Conservation (phyloP, 2,888 invertebrate species). For the Osedax frankpressi region DNA sequence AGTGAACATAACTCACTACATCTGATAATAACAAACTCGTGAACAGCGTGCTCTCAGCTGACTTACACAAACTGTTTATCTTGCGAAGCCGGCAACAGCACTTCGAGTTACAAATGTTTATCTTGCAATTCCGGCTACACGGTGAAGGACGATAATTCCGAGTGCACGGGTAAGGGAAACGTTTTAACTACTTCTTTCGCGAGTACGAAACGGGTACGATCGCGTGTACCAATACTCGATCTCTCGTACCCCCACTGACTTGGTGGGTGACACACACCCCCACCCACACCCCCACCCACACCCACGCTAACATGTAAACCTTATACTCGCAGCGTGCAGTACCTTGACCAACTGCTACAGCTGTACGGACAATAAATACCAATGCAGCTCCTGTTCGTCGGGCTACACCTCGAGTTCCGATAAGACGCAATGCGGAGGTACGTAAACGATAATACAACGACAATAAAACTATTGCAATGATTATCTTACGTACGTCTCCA, state of each 20-base stretch:
- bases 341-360: constrained; percentile 21
- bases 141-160: constrained; percentile 20
- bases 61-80: constrained; percentile 18
- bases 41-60: constrained; percentile 18
- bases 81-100: constrained; percentile 15
- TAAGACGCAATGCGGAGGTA: constrained; percentile 22
- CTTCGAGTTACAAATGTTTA: constrained; percentile 15
- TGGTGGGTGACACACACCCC: too few species aligned
- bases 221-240: too few species aligned
- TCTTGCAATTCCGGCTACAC: constrained; percentile 19
- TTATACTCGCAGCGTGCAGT: not conserved
- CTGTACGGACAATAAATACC: constrained; percentile 16
- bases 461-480: not conserved
- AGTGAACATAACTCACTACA: too few species aligned
- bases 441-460: not conserved
- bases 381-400: constrained; percentile 17
- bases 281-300: not conserved
- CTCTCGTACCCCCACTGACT: too few species aligned
- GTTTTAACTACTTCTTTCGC: not conserved
- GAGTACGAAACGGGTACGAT: too few species aligned
- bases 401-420: constrained; percentile 20
- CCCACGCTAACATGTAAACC: not conserved
- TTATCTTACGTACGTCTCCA: too few species aligned
- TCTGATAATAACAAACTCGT: not conserved
- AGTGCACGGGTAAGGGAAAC: constrained; percentile 15